phyloP scores from a whole-genome alignment of 1,140 invertebrate species.

The Archivesica marissinica region DNA sequence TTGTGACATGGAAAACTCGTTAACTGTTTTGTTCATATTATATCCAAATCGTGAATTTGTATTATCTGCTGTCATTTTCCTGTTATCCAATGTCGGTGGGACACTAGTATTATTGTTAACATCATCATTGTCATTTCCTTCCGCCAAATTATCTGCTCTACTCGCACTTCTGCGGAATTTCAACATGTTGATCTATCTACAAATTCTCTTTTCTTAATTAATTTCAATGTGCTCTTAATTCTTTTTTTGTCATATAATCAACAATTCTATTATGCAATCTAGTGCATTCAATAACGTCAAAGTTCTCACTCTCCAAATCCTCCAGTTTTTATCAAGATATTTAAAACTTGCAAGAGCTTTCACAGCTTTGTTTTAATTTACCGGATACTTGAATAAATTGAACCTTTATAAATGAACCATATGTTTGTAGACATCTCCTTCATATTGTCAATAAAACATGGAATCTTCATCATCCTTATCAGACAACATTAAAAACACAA shows the following conservation, averaged over 20 bases:
- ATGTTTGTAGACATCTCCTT: too few relatives aligned
- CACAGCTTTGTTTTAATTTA: neutral
- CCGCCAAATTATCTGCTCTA: constrained; percentile 20
- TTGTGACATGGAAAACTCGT: constrained; percentile 40
- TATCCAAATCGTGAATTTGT: constrained; percentile 51
- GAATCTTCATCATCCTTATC: constrained; percentile 4
- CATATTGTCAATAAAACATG: constrained; percentile 12
- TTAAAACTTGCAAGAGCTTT: neutral
- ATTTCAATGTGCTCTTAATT: neutral
- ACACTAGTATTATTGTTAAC: constrained; percentile 36
- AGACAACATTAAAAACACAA: neutral
- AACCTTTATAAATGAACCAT: too few relatives aligned
- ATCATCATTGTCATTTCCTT: constrained; percentile 10
- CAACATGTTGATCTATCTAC: constrained; percentile 15
- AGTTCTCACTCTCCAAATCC: too few relatives aligned
- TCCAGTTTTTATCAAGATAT: neutral
- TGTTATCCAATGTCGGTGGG: neutral
- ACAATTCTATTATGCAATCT: neutral
- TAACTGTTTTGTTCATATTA: constrained; percentile 11
- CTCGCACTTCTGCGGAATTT: constrained; percentile 46
- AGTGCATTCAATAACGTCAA: neutral
- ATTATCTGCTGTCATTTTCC: constrained; percentile 15
- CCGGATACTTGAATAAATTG: too few relatives aligned
- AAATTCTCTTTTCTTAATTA: neutral
- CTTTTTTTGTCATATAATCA: neutral